Percentiles rank a stretch among this genome's conserved stretches.
Evolutionary conservation across 2,113 vertebrate species (phyloP).

Genomic region (Cephalopholis sonnerati): DNA sequence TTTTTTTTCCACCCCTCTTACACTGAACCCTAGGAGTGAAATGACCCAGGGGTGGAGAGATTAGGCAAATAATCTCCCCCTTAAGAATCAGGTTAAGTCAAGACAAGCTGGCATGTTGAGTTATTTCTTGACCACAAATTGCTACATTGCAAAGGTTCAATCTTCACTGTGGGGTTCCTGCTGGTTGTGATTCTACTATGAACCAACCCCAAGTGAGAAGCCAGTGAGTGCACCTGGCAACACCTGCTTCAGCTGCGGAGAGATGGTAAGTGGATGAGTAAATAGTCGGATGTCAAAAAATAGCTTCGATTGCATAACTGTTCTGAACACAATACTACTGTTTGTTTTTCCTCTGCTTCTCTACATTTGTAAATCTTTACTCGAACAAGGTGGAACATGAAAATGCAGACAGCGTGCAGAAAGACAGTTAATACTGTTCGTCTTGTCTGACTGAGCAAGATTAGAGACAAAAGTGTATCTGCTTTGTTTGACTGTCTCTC

Average conservation of each 20-base stretch:
- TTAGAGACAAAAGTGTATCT: background rate
- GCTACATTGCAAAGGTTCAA: too few relatives aligned
- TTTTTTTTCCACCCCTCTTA: background rate
- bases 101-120: background rate
- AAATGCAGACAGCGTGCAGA: background rate
- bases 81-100: background rate
- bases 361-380: background rate
- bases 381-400: background rate
- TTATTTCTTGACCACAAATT: background rate
- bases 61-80: background rate
- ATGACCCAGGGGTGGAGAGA: conserved; percentile 1
- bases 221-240: conserved; percentile 23
- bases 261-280: conserved; percentile 42
- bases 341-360: background rate
- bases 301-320: conserved; percentile 50
- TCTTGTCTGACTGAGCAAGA: background rate
- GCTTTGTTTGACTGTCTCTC: background rate
- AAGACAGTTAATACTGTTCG: background rate
- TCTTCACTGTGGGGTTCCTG: too few relatives aligned
- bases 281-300: conserved; percentile 34
- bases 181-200: conserved; percentile 5
- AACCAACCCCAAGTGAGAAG: conserved; percentile 6
- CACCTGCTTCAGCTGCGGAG: conserved; percentile 27
- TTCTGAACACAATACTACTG: background rate
- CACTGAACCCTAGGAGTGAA: background rate